These are phyloP conservation scores for Rhaphigaster nebulosa DNA, from an alignment of 2,888 invertebrate species.

Conservation along the genomic window DNA sequence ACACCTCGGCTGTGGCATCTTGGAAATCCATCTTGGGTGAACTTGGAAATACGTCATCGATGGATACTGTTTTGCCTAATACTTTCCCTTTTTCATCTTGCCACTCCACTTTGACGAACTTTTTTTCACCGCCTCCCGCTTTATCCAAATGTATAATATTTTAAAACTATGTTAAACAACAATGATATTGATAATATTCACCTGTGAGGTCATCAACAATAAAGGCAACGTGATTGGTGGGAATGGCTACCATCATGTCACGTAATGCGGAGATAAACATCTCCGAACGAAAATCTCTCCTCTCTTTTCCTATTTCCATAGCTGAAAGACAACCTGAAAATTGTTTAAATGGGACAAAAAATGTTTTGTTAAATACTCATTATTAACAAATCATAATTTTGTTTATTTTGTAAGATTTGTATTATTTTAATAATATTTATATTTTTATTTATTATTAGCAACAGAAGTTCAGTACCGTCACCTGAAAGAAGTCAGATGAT, in stretches of 20 bases:
- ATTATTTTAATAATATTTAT: not conserved
- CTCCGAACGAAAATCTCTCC: not conserved
- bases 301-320: not conserved
- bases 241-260: conserved; percentile 27
- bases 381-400: not conserved
- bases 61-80: no score
- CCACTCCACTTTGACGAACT: no score
- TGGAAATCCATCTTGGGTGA: no score
- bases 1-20: no score
- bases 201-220: conserved; percentile 22
- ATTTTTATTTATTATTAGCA: not conserved
- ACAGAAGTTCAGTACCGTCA: no score
- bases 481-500: no score
- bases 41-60: no score
- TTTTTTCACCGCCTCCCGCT: no score
- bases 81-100: no score
- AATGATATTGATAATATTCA: not conserved
- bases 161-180: no score
- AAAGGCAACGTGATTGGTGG: conserved; percentile 39
- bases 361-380: not conserved
- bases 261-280: conserved; percentile 14
- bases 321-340: not conserved
- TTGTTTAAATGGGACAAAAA: not conserved
- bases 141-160: no score
- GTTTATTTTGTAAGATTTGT: not conserved